Base-by-base conservation (phyloP, 2,888 invertebrate species). In the Drosophila greeni region DNA sequence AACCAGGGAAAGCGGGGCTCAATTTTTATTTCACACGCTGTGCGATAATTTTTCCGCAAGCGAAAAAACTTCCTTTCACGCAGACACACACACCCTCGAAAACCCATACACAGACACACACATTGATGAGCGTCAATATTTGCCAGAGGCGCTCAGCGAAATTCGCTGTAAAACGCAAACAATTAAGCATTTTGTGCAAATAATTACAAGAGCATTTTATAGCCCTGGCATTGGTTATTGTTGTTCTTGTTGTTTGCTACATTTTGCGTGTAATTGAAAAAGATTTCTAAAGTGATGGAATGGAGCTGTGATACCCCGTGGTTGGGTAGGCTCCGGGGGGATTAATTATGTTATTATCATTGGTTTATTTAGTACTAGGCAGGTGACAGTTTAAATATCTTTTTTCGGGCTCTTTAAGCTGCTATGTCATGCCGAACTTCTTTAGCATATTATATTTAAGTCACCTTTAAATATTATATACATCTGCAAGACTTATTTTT, bases 151-250 rank as follows among this genome's bases (percentile, higher is more conserved):
- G 53, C 61, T 60, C 48, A 36, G 54, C 39, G 55, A 75, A 81
- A 83, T 75, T 68, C 66, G 68, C 55, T 78, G 72, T 74, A 71
- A 82, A 79, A 72, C 66, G 74, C 79, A 80, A 80, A 80, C 79
- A 80, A 82, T 80, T 80, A 80, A 72, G 76, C 82, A 72, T 78
- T 79, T 67, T 78, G 76, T 67, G 76, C 70, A 84, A 79, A 79
- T 84, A 79, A 78, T 74, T 75, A 73, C 68, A 48, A 52, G 52
- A 47, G 36, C 31, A 47, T 68, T 69, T 68, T 69, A 70, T 70
- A 55, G 70, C 64, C 52, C 43, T 40, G 39, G 20, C 18, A 29
- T 29, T 43, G 16, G 5, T 47, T 20, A 14, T 31, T 31, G 12
- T 16, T 29, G 29, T 11, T 26, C 12, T 43, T 69, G 60, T 55